Percentiles rank a stretch among this genome's conserved stretches.
Evolutionary conservation across 2,797 vertebrate species (phyloP).

Genomic region (Alectoris magna): DNA sequence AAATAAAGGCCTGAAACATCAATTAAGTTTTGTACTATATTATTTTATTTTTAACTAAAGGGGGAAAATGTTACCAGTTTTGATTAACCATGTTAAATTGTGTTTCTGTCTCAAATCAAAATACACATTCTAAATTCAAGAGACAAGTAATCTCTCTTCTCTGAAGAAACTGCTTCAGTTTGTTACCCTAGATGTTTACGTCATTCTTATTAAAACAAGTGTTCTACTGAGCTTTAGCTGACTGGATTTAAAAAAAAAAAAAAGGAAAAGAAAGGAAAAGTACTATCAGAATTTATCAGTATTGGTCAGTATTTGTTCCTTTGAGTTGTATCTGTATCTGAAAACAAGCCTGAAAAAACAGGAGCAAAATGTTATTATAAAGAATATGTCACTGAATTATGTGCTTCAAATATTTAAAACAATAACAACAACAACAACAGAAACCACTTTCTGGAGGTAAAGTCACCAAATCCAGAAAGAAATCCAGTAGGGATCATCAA

Average conservation of each 20-base stretch:
- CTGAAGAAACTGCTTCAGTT: not conserved
- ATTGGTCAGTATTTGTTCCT: not conserved
- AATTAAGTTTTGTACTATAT: not conserved
- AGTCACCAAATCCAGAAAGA: not conserved
- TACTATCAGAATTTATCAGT: not conserved
- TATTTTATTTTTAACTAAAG: not conserved
- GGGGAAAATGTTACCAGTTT: not conserved
- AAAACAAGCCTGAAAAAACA: not conserved
- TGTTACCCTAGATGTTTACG: not conserved
- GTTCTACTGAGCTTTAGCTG: not conserved
- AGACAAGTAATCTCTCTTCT: not conserved
- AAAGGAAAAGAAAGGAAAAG: not conserved
- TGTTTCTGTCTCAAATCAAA: conserved; percentile 1
- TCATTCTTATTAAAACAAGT: not conserved
- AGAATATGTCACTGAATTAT: not conserved
- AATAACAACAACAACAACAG: not conserved
- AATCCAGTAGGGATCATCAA: not conserved
- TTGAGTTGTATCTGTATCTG: not conserved
- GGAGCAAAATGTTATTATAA: not conserved
- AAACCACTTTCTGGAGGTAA: not conserved
- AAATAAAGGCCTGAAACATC: not conserved
- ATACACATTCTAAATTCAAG: not conserved
- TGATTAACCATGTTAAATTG: not conserved
- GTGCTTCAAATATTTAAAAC: not conserved
- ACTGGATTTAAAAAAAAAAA: not conserved